Conservation (phyloP, 2,888 invertebrate genomes). For the Hemistola chrysoprasaria region DNA sequence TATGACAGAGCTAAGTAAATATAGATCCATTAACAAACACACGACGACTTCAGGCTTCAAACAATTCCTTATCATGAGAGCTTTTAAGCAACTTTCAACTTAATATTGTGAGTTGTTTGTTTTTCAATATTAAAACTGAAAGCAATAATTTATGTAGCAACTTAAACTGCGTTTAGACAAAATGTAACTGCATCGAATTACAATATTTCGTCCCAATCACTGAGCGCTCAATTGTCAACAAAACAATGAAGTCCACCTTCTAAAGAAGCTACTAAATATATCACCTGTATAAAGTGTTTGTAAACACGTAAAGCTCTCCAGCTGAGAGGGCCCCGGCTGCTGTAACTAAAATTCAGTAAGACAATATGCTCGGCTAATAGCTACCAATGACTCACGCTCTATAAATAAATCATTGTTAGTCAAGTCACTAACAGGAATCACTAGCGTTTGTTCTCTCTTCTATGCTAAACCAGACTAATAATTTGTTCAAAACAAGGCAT, state of each 20-base stretch:
- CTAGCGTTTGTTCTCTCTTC: slow-evolving; percentile 65
- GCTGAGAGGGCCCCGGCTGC: slow-evolving; percentile 55
- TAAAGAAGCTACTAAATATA: slow-evolving; percentile 75
- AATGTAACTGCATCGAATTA: slow-evolving; percentile 25
- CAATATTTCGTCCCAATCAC: slow-evolving; percentile 34
- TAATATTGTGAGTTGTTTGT: no score
- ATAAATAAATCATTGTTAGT: slow-evolving; percentile 75
- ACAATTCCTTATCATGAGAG: no score
- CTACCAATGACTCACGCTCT: slow-evolving; percentile 72
- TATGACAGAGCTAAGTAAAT: no score
- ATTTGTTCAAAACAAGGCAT: slow-evolving; percentile 75
- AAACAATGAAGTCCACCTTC: slow-evolving; percentile 64
- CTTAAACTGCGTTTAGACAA: no score
- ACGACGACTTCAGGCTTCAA: no score
- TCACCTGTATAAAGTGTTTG: slow-evolving; percentile 80
- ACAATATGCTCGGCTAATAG: slow-evolving; percentile 66
- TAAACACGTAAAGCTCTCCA: slow-evolving; percentile 77
- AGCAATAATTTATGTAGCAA: no score
- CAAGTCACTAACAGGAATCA: slow-evolving; percentile 71
- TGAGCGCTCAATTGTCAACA: slow-evolving; percentile 55
- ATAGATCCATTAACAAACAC: no score
- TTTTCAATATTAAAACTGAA: no score
- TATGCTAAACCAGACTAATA: slow-evolving; percentile 80
- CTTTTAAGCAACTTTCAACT: no score
- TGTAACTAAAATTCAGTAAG: slow-evolving; percentile 45